Evolutionary conservation across 2,888 invertebrate species (phyloP), one percentile per base, ranked within the genome.

Genomic region (Altica lythri): DNA sequence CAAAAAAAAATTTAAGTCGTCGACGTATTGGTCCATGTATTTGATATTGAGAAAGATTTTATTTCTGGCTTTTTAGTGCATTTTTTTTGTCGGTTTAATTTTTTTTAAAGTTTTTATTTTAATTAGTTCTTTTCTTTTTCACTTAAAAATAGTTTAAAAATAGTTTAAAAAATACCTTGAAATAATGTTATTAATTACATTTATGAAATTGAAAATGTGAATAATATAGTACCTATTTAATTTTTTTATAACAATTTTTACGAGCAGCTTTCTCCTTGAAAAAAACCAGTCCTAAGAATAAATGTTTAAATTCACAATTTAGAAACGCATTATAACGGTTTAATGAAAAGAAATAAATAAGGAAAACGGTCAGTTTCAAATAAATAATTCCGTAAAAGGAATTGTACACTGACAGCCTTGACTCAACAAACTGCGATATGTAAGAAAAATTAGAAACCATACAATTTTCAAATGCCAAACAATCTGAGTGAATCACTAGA

Each of bases 391-490:
- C 54, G 51, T 57, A 60, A 53, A 60, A 60, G 60, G 60, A 46
- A 57, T 50, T 60, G 32, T 22, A 32, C 49, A 49, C 44, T 49
- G 35, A 27, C 49, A 59, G 51, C 61, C 62, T 64, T 64, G 61
- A 55, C 59, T 63, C 46, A 55, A 61, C 51, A 40, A 34, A 59
- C 54, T 57, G 57, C 48, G 47, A 59, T 53, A 59, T 60, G 57
- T 59, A 58, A 62, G 63, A 68, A 68, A 64, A 68, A 69, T 68
- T 64, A 68, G 67, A 69, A 69, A 68, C 68, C 67, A 68, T 68
- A 68, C 68, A 67, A 69, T 66, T 66, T 61, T 67, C 60, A 69
- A 69, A 71, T 69, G 68, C 69, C 69, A 70, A 71, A 70, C 69
- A 62, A 61, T 64, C 62, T 66, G 59, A 30, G 49, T 66, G 66